Evolutionary conservation across 1,140 invertebrate species (phyloP), one percentile per base, ranked within the genome.

Genomic region (Listronotus bonariensis): DNA sequence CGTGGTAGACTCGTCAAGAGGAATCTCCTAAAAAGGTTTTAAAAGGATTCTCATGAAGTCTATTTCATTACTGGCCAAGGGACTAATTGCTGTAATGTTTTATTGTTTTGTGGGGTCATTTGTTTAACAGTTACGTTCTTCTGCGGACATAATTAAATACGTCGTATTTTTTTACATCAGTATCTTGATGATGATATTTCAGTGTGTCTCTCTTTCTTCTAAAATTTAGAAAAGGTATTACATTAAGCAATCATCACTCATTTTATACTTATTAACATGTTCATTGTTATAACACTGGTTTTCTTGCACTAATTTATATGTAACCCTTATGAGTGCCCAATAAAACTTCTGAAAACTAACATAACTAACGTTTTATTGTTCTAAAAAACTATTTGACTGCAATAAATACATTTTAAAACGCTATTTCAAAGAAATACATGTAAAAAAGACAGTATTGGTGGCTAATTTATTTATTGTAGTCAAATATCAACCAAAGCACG

Each of bases 311-410:
- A 65, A 66, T 68, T 69, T 71, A 58, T 52, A 69, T 77, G 74
- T 75, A 66, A 62, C 66, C 49, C 68, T 68, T 72, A 72, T 76
- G 77, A 82, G 80, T 82, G 82, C 82, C 82, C 82, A 84, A 84
- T 84, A 83, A 84, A 78, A 81, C 77, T 18, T 80, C 80, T 82
- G 14, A 80, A 77, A 81, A 81, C 75, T 75, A 74, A 76, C 60
- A 69, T 62, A 68, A 76, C 74, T 76, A 74, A 77, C 68, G 68
- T 76, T 71, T 70, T 64, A 68, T 65, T 67, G n/a, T 14, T 60
- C 6, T 59, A 15, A 15, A 32, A 54, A 38, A 54, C 31, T 49
- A 62, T 62, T 63, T 57, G 66, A 48, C 58, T 60, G 38, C 65
- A 61, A 51, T 51, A 61, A 60, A 6, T 57, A 42, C 14, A n/a